Percentiles rank a stretch among this genome's conserved stretches.
phyloP scores from a whole-genome alignment of 2,888 invertebrate genomes.

The Nemapogon koenigi region DNA sequence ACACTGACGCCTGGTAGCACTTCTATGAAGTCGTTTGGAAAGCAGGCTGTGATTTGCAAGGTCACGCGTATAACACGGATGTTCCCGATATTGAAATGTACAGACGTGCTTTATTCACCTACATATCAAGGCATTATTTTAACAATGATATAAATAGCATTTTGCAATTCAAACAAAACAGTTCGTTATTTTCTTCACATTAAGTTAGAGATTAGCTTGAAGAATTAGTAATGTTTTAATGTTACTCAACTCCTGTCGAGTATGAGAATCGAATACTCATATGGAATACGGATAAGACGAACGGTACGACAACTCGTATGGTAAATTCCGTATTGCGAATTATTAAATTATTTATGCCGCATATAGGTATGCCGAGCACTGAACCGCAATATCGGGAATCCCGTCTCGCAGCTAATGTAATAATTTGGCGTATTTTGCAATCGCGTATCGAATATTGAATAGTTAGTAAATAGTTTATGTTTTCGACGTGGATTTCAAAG shows the following conservation, averaged over 20 bases:
- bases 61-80: conserved; percentile 66
- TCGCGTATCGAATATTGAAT: conserved; percentile 64
- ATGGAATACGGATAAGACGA: conserved; percentile 60
- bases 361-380: conserved; percentile 57
- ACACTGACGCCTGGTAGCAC: conserved; percentile 47
- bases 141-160: conserved; percentile 48
- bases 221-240: conserved; percentile 33
- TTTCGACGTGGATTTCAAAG: conserved; percentile 56
- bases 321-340: conserved; percentile 64
- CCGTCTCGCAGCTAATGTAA: conserved; percentile 63
- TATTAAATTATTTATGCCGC: conserved; percentile 66
- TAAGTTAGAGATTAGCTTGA: conserved; percentile 39
- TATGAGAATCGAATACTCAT: conserved; percentile 65
- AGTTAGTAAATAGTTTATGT: conserved; percentile 63
- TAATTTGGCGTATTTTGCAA: conserved; percentile 66
- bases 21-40: conserved; percentile 64
- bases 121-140: conserved; percentile 57
- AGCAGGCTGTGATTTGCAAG: conserved; percentile 66
- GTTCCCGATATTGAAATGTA: conserved; percentile 65
- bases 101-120: conserved; percentile 64
- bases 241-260: conserved; percentile 40
- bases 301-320: conserved; percentile 61
- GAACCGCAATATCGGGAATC: conserved; percentile 65
- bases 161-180: conserved; percentile 24
- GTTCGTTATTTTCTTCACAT: conserved; percentile 1